phyloP scores from a whole-genome alignment of 2,113 vertebrate species.

The Oreotrochilus melanogaster region DNA sequence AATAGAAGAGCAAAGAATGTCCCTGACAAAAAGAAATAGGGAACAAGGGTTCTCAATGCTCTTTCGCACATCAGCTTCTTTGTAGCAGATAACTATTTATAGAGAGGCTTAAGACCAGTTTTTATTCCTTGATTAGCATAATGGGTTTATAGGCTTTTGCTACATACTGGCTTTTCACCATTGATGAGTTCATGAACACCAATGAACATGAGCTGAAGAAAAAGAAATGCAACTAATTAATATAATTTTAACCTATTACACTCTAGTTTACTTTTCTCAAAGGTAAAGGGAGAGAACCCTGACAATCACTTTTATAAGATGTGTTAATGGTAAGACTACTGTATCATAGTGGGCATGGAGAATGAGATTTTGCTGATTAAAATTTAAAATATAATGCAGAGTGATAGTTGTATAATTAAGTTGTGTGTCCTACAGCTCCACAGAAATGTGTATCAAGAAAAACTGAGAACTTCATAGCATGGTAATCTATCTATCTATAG shows the following conservation, averaged over 20 bases:
- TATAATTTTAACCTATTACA: background rate
- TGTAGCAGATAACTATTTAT: background rate
- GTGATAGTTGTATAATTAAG: background rate
- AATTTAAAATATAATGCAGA: background rate
- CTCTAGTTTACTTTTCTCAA: background rate
- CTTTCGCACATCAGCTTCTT: background rate
- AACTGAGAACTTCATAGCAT: background rate
- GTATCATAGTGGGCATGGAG: background rate
- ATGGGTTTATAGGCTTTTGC: background rate
- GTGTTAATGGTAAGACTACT: background rate
- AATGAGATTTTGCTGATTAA: background rate
- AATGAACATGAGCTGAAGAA: background rate
- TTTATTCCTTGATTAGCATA: background rate
- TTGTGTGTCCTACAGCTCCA: background rate
- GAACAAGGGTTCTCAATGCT: background rate
- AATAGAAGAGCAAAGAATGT: background rate
- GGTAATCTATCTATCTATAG: background rate
- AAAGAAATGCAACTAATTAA: background rate
- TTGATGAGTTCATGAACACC: background rate
- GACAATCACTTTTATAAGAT: background rate
- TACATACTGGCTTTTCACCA: background rate
- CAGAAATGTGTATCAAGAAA: background rate
- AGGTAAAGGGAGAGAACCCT: background rate
- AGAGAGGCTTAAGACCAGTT: background rate
- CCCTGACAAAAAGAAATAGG: background rate